These are phyloP conservation scores for Micropterix aruncella DNA, from an alignment of 2,888 invertebrate species.

Conservation along the genomic window DNA sequence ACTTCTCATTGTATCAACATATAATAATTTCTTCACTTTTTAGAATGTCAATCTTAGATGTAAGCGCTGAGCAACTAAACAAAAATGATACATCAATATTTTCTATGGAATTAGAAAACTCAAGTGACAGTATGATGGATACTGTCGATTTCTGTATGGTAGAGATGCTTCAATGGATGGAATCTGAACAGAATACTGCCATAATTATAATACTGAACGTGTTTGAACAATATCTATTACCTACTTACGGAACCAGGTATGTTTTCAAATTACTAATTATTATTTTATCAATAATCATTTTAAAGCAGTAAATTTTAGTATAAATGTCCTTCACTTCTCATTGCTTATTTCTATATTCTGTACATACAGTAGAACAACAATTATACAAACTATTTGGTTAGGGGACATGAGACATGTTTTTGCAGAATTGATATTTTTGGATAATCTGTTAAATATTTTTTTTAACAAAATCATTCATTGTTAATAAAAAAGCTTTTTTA, in stretches of 20 bases:
- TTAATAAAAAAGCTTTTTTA: too few relatives aligned
- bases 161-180: conserved; percentile 54
- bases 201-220: conserved; percentile 46
- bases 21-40: too few relatives aligned
- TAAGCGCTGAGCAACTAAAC: conserved; percentile 41
- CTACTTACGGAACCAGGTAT: conserved; percentile 63
- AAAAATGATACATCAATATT: conserved; percentile 32
- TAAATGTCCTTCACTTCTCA: not conserved
- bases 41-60: conserved; percentile 72
- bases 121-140: conserved; percentile 29
- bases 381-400: too few relatives aligned
- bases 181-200: conserved; percentile 43
- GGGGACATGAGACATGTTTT: too few relatives aligned
- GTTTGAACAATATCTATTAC: conserved; percentile 71
- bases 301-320: conserved; percentile 1
- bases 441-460: too few relatives aligned
- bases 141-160: conserved; percentile 65
- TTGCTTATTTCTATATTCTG: not conserved
- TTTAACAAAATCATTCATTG: too few relatives aligned
- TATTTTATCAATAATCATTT: too few relatives aligned
- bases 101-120: conserved; percentile 40
- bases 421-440: too few relatives aligned
- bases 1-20: too few relatives aligned
- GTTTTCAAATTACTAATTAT: conserved; percentile 9
- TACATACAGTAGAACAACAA: not conserved